Base-by-base conservation (phyloP, 2,888 invertebrate genomes). In the Andricus quercusramuli region DNA sequence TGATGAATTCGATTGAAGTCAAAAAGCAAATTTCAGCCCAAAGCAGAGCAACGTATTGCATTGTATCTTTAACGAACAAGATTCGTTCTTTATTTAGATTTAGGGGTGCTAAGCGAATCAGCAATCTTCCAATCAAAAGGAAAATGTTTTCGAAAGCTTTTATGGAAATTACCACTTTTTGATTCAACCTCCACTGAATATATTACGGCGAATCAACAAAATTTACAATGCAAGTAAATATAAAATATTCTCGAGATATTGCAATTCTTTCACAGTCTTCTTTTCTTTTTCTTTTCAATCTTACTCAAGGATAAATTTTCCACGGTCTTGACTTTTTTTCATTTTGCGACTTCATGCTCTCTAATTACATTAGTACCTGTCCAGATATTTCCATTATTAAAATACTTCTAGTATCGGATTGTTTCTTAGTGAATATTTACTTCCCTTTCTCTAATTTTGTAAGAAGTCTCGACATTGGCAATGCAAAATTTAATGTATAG, bases 81-180 rank as follows among this genome's bases (percentile, higher is more conserved):
- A 51, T 25, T 47, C 17, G 32, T 32, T n/a, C 11, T 29, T 74
- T 44, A 68, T 68, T 68, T 47, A 29, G 56, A 29, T 70, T 51
- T 51, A 32, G 51, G 47, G 13, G 13, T 11, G 8, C 6, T 9
- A 9, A 8, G 37, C 20, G 22, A 29, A 25, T 51, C n/a, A 70
- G 44, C 2, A 70, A 47, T 32, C 70, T 70, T 51, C 70, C 51
- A 70, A 70, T 70, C 51, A 56, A 1, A 20, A 51, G 4, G 70
- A 70, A 68, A 51, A 32, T 70, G 17, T 32, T 70, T 51, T 51
- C 9, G 17, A 51, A 70, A 1, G 17, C 20, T 29, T 51, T 51
- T 3, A 44, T 29, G 29, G 29, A 51, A 51, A 51, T 70, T 29
- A 29, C 51, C 51, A 25, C n/a, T 74, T 29, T 51, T 51, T 13